Percentiles rank a stretch among this genome's conserved stretches.
Conservation (phyloP, 2,113 vertebrate genomes). For the Saguinus midas region DNA sequence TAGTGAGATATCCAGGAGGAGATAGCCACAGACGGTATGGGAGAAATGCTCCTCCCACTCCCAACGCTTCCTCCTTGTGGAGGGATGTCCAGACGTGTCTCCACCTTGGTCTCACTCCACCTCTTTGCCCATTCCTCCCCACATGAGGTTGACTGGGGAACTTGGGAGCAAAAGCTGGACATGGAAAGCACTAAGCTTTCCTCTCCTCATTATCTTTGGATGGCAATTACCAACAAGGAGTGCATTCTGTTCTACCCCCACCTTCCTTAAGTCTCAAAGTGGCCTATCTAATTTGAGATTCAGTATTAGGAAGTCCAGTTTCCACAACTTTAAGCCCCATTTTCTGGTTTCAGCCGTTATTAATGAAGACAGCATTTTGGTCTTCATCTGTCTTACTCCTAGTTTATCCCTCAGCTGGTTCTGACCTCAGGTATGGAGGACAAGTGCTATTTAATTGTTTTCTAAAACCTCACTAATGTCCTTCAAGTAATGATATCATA, state of each 20-base stretch:
- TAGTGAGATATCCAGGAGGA: not conserved
- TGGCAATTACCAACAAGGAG: not conserved
- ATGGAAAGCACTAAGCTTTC: accelerated
- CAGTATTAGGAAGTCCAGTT: not conserved
- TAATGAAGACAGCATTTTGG: not conserved
- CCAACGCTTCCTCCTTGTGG: accelerated
- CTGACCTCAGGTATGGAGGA: not conserved
- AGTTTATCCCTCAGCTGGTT: not conserved
- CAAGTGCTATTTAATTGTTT: not conserved
- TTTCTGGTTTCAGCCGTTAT: not conserved
- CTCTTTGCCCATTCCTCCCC: not conserved
- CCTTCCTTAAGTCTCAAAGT: not conserved
- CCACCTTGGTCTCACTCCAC: not conserved
- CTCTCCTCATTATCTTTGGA: not conserved
- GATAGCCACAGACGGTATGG: too few relatives aligned
- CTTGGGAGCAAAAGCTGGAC: not conserved
- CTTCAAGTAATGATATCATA: not conserved
- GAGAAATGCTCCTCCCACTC: not conserved
- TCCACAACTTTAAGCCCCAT: not conserved
- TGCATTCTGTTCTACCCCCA: not conserved
- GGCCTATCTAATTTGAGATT: not conserved
- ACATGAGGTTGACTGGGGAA: not conserved
- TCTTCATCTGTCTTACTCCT: not conserved
- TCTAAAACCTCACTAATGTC: not conserved
- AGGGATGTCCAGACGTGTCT: not conserved